Percentiles rank a stretch among this genome's conserved stretches.
These are phyloP conservation scores for Dexiosoma caninum DNA, from an alignment of 2,888 invertebrate genomes.

Conservation along the genomic window DNA sequence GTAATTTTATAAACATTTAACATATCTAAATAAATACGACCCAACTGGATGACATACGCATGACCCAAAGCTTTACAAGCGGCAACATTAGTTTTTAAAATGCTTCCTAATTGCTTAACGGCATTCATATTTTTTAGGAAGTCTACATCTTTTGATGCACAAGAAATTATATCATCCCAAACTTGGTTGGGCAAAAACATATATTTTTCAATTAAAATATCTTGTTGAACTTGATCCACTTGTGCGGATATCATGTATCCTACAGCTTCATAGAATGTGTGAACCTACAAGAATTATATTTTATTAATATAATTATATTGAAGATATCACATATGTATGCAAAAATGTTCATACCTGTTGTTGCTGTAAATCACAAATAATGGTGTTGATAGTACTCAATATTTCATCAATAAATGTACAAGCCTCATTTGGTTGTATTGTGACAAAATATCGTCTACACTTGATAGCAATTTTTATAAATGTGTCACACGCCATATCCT, in stretches of 20 bases:
- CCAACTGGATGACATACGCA: constrained; percentile 95
- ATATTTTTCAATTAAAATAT: constrained; percentile 96
- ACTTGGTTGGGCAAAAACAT: constrained; percentile 98
- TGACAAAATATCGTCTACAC: constrained; percentile 98
- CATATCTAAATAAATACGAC: constrained; percentile 99
- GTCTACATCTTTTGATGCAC: constrained; percentile 97
- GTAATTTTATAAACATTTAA: constrained; percentile 99
- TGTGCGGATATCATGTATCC: constrained; percentile 99
- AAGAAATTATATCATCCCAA: constrained; percentile 98
- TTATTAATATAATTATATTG: background rate
- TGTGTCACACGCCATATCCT: constrained; percentile 99
- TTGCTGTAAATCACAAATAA: constrained; percentile 98
- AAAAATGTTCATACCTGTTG: constrained; percentile 96
- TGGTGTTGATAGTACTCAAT: constrained; percentile 94
- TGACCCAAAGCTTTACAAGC: constrained; percentile 99
- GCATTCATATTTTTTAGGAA: constrained; percentile 96
- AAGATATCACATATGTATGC: background rate
- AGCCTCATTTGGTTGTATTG: constrained; percentile 95
- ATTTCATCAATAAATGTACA: constrained; percentile 99
- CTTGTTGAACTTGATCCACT: constrained; percentile 92
- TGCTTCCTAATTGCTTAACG: constrained; percentile 97
- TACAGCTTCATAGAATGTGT: constrained; percentile 99
- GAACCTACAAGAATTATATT: constrained; percentile 76
- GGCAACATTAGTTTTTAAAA: constrained; percentile 98
- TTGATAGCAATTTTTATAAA: constrained; percentile 99